phyloP scores from a whole-genome alignment of 1,140 invertebrate genomes.

The Eriosoma lanigerum region DNA sequence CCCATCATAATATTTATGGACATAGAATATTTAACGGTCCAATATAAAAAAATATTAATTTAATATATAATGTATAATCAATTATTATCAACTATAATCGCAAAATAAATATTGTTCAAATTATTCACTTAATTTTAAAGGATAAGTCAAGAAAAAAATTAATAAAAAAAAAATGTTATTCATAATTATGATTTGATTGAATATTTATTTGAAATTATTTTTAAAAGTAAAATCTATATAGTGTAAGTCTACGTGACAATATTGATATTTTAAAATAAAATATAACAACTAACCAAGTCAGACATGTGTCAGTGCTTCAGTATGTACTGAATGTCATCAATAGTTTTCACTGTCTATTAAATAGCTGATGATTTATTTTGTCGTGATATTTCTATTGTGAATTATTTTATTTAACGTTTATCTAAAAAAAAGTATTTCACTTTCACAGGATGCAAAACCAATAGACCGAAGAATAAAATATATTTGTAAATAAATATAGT shows the following conservation, averaged over 20 bases:
- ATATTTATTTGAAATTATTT: background rate
- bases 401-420: background rate
- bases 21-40: background rate
- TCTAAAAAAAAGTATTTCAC: conserved; percentile 21
- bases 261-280: background rate
- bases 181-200: background rate
- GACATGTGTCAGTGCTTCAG: background rate
- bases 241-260: background rate
- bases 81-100: too few species aligned
- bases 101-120: too few species aligned
- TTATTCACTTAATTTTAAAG: too few species aligned
- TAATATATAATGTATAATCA: too few species aligned
- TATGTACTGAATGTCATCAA: background rate
- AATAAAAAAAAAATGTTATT: background rate
- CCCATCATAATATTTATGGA: background rate
- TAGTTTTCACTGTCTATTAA: conserved; percentile 29
- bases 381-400: background rate
- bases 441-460: conserved; percentile 40
- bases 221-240: background rate
- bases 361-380: background rate
- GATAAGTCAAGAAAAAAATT: too few species aligned
- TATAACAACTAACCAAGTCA: background rate
- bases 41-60: background rate
- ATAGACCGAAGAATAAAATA: conserved; percentile 38
- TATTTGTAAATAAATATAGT: background rate